Evolutionary conservation across 2,888 invertebrate species (phyloP), one percentile per base, ranked within the genome.

Genomic region (Nudaria mundana): DNA sequence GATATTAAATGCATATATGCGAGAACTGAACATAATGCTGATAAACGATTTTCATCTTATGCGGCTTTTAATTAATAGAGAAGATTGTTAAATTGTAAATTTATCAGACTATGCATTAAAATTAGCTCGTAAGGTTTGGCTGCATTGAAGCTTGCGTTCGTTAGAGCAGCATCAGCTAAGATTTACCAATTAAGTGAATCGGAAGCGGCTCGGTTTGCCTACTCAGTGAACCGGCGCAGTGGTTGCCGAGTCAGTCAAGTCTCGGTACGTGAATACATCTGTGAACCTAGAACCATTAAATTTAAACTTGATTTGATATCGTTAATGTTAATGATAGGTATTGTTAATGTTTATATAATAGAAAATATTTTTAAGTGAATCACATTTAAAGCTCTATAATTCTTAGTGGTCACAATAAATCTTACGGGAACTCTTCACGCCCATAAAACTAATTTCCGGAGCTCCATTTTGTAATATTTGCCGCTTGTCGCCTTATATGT

Each of bases 141-240:
- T 76, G 77, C 78, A 76, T 75, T 68, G 66, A 73, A 67, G 56
- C 58, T 47, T 58, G 67, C 62, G 66, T 74, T 80, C 82, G 86
- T 85, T 84, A 82, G 76, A 75, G 86, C 85, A 37, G 59, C 66
- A 78, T 83, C 84, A 83, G 85, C 85, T 82, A 86, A 87, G 85
- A 86, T 78, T 83, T 80, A 78, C 77, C 85, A 86, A 86, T 87
- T 87, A 87, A 76, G 76, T 53, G 76, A 80, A 78, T 79, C 82
- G 73, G 74, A 53, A 72, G 75, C 80, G 81, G 77, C 81, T 82
- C 81, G 76, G 56, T 63, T 70, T 56, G 81, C 76, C 61, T 67
- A 72, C 67, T 84, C 81, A 81, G 82, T n/a, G n/a, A n/a, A n/a
- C n/a, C 84, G 10, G 44, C 5, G 42, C 58, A 53, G 28, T 31